These are phyloP conservation scores for Platichthys stellatus DNA, from an alignment of 2,113 vertebrate species.

Conservation along the genomic window DNA sequence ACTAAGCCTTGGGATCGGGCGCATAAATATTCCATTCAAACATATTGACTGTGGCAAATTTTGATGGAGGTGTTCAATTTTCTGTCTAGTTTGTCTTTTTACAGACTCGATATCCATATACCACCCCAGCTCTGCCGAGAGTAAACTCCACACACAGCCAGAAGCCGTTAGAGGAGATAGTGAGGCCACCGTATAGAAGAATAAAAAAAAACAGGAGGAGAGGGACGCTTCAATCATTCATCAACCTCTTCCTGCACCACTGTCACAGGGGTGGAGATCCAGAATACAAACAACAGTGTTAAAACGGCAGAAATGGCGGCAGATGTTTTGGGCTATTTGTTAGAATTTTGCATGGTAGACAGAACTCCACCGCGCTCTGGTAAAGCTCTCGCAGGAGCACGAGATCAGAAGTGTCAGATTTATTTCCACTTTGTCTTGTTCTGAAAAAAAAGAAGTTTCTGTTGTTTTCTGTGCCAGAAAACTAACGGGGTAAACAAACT, in stretches of 20 bases:
- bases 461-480: too few species aligned
- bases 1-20: constrained; percentile 6
- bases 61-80: constrained; percentile 70
- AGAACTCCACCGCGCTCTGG: constrained; percentile 26
- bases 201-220: constrained; percentile 16
- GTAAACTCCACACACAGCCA: constrained; percentile 47
- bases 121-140: constrained; percentile 25
- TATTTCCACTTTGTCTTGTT: too few species aligned
- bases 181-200: constrained; percentile 46
- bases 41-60: constrained; percentile 73
- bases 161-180: constrained; percentile 69
- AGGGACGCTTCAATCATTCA: constrained; percentile 67
- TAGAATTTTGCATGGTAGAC: constrained; percentile 39
- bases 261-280: constrained; percentile 48
- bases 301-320: constrained; percentile 35
- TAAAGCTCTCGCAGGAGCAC: constrained; percentile 14
- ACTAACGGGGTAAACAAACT: too few species aligned
- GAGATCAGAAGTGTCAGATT: constrained; percentile 20
- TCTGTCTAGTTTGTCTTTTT: constrained; percentile 72
- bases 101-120: constrained; percentile 62
- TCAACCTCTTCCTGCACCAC: constrained; percentile 53
- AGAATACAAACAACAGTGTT: constrained; percentile 51
- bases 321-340: constrained; percentile 13
- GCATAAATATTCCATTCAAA: constrained; percentile 74
- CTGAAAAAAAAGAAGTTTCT: too few species aligned